Evolutionary conservation across 2,113 vertebrate species (phyloP), one percentile per base, ranked within the genome.

Genomic region (Nothoprocta perdicaria): DNA sequence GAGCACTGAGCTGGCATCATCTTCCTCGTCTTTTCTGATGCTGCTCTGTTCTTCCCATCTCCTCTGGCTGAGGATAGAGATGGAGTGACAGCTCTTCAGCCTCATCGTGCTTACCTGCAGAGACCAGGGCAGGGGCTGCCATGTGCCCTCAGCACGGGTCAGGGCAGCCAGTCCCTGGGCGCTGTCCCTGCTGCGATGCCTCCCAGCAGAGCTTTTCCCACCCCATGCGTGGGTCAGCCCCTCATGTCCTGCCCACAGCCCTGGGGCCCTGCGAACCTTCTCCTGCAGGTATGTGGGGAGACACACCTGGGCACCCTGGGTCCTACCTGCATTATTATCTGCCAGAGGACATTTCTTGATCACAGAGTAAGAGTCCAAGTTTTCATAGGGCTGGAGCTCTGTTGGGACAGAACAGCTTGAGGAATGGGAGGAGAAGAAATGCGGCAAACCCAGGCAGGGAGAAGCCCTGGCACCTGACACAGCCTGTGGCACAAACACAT

Each of bases 91-190:
- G 43, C 35, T 27, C 24, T 74, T 24, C 68, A 77, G 10, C 68
- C 22, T 33, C 67, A 35, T 16, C 29, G 68, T 24, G 1, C 75
- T 72, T 2, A 45, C 33, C 24, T 80, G 23, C 8, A 15, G 31
- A 77, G 21, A 80, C 3, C 2, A 52, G 53, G 62, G 19, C 29
- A 74, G 46, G 55, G 26, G 9, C 35, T 65, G 57, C 71, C 57
- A 35, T 1, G 1, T 52, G 43, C 22, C 12, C 38, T 61, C 2
- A 1, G 31, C 41, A 15, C 7, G 58, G 9, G n/a, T 0, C 0
- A 77, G 9, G 63, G 38, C 29, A 79, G 52, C 41, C 53, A 53
- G 40, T 29, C 14, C 33, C 12, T 53, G 55, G 48, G 35, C 15
- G 12, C 19, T 60, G 35, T 29, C 35, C 18, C 15, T 84, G 7